phyloP scores from a whole-genome alignment of 2,888 invertebrate species.

The Drosophila rubida region DNA sequence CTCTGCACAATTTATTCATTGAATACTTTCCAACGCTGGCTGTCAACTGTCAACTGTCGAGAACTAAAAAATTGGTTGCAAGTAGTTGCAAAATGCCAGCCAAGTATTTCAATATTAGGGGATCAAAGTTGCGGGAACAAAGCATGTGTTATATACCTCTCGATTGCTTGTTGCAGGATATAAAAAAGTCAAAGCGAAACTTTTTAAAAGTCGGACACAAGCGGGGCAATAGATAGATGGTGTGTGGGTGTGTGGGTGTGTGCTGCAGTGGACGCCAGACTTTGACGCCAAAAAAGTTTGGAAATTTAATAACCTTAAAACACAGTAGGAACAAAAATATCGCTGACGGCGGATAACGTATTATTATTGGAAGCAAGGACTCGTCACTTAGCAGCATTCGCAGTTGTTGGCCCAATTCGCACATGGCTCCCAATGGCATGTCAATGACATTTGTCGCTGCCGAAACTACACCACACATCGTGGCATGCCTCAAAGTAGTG shows the following conservation, averaged over 20 bases:
- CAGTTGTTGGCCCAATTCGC: conserved; percentile 54
- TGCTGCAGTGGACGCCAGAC: conserved; percentile 36
- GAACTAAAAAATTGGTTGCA: not conserved
- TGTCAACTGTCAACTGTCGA: no score
- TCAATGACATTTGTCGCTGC: conserved; percentile 63
- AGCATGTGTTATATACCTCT: conserved; percentile 6
- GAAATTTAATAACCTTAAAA: conserved; percentile 78
- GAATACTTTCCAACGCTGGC: no score
- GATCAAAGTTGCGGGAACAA: not conserved
- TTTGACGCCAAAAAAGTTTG: conserved; percentile 76
- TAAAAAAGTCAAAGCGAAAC: conserved; percentile 43
- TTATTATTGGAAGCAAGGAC: conserved; percentile 31
- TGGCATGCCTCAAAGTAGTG: conserved; percentile 9
- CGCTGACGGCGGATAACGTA: conserved; percentile 31
- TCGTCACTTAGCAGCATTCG: conserved; percentile 29
- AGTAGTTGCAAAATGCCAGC: not conserved
- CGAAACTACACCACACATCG: conserved; percentile 20
- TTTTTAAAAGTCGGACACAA: conserved; percentile 52
- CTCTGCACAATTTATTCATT: no score
- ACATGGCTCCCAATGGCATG: conserved; percentile 38
- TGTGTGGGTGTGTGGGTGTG: conserved; percentile 12
- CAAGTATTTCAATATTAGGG: not conserved
- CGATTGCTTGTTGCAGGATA: conserved; percentile 7
- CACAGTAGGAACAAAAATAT: conserved; percentile 38
- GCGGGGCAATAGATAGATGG: conserved; percentile 21